Evolutionary conservation across 2,888 invertebrate species (phyloP), one percentile per base, ranked within the genome.

Genomic region (Drosophila fulvimacula): DNA sequence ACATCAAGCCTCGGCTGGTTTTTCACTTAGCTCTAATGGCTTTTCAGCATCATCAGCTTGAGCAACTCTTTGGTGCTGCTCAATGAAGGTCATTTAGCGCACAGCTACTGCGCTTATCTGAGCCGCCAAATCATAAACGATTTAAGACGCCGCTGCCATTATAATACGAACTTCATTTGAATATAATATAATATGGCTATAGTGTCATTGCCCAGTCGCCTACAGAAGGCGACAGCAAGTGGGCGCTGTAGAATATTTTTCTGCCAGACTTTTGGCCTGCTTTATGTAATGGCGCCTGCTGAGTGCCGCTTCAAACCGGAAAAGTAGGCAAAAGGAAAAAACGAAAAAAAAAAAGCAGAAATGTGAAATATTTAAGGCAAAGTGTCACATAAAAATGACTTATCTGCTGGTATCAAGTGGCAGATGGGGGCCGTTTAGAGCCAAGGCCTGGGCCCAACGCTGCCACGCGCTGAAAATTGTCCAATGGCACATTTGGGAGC

Each of bases 381-480:
- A 91, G 90, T 91, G 90, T 91, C 90, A 90, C 91, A 91, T 91
- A 91, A 91, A 91, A 91, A 90, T 91, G 90, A 91, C 91, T 91
- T 91, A 91, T 91, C 91, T 91, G 77, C 82, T 76, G 83, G 83
- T 85, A 88, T 88, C 83, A 89, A 89, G 87, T 88, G 88, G 80
- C 77, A 75, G 79, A 81, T 78, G 78, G 80, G 85, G 82, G 65
- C 67, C 74, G 64, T 73, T 66, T 77, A 65, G 70, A 81, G 79
- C 42, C 49, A 1, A 10, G 48, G 30, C 48, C 11, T 1, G 48
- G 30, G 48, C 48, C 63, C 63, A 42, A 42, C 52, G 27, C 62
- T 61, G 89, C 88, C 81, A 83, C 81, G 89, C 81, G 84, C 81
- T 73, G 60, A 78, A 88, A 84, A 83, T 89, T 88, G 85, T 77